Evolutionary conservation across 2,113 vertebrate genomes (phyloP).

Genomic region (Psilopsiagon aurifrons): DNA sequence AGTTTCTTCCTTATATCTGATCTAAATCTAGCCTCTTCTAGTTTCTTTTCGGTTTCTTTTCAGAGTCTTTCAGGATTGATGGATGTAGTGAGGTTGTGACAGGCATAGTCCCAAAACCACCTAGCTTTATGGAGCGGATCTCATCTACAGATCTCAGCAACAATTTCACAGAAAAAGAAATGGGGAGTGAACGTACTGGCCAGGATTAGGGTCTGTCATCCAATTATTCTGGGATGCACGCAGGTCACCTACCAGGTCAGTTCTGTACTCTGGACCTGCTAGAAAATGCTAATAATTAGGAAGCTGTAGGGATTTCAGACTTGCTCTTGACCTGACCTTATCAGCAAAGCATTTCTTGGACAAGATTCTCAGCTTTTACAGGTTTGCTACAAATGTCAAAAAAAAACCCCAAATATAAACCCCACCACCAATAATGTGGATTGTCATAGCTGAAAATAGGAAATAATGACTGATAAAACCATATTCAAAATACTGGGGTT

Average conservation of each 20-base stretch:
- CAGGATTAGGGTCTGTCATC: background rate
- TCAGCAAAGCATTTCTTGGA: background rate
- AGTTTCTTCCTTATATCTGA: background rate
- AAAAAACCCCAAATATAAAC: fast-evolving
- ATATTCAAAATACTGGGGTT: background rate
- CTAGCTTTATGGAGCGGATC: background rate
- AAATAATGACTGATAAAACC: background rate
- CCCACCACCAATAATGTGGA: background rate
- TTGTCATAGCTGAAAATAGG: background rate
- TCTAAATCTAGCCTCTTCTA: background rate
- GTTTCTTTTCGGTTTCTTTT: background rate
- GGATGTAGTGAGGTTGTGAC: background rate
- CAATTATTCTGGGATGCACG: background rate
- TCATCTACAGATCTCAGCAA: background rate
- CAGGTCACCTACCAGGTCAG: background rate
- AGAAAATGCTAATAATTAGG: background rate
- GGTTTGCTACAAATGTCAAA: background rate
- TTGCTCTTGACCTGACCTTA: background rate
- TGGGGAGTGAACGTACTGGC: background rate
- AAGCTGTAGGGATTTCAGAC: background rate
- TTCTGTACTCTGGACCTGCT: background rate
- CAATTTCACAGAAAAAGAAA: background rate
- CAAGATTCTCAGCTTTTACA: background rate
- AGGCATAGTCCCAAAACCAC: fast-evolving
- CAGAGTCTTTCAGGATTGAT: background rate